These are phyloP conservation scores for Clarias platycephalus DNA, from an alignment of 2,797 vertebrate species.

Conservation along the genomic window DNA sequence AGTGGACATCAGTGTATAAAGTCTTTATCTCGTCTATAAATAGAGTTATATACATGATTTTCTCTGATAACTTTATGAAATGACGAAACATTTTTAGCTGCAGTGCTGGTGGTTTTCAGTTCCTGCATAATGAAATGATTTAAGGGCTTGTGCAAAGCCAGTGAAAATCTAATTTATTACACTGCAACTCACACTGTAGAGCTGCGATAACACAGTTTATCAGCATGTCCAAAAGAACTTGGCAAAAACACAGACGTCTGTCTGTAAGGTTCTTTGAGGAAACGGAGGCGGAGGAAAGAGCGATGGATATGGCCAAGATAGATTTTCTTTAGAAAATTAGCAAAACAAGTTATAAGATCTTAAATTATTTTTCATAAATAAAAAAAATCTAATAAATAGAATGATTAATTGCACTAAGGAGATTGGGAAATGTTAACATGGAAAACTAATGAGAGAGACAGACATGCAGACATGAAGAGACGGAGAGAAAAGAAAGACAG, in stretches of 20 bases:
- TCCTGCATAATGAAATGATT: slow-evolving; percentile 43
- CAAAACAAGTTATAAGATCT: not conserved
- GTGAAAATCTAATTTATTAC: slow-evolving; percentile 5
- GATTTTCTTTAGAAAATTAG: not conserved
- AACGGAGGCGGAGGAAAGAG: not conserved
- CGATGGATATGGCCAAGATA: not conserved
- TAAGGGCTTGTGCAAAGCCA: slow-evolving; percentile 31
- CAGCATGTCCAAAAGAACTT: slow-evolving; percentile 1
- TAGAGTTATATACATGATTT: not conserved
- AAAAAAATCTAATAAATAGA: not conserved
- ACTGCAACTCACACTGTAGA: slow-evolving; percentile 10
- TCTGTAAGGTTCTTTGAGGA: not conserved
- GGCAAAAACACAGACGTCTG: slow-evolving; percentile 4
- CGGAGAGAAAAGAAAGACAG: not conserved
- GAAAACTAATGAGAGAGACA: not conserved
- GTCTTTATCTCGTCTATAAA: not conserved
- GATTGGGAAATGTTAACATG: not conserved
- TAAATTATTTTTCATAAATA: not conserved
- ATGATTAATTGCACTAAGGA: not conserved
- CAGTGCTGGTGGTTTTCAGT: not conserved
- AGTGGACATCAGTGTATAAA: not conserved
- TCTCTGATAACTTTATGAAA: not conserved
- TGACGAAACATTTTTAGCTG: slow-evolving; percentile 27
- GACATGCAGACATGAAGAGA: not conserved
- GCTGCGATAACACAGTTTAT: not conserved